These are phyloP conservation scores for Nephila pilipes DNA, from an alignment of 1,140 invertebrate genomes.

Conservation along the genomic window DNA sequence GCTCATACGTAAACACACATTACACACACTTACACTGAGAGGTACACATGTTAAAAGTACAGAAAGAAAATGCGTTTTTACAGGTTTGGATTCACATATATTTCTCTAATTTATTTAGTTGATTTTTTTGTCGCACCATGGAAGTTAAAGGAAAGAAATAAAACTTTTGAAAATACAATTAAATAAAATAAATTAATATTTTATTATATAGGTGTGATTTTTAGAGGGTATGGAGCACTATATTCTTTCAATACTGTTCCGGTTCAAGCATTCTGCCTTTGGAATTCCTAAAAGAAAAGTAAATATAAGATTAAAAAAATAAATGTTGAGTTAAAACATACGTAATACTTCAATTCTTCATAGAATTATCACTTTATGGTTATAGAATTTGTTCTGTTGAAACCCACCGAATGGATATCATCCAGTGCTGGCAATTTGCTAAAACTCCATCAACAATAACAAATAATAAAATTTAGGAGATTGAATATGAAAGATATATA, in stretches of 20 bases:
- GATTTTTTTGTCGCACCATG: conserved; percentile 51
- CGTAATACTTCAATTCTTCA: too few species aligned
- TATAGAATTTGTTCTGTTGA: too few species aligned
- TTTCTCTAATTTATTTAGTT: conserved; percentile 52
- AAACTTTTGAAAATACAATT: not conserved
- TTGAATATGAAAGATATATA: too few species aligned
- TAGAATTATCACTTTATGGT: too few species aligned
- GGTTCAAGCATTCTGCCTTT: not conserved
- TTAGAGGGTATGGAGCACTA: conserved; percentile 36
- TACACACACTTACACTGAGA: conserved; percentile 49
- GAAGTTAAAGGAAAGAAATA: not conserved
- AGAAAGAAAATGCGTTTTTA: conserved; percentile 65
- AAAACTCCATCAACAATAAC: too few species aligned
- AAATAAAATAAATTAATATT: conserved; percentile 58
- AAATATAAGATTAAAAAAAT: not conserved
- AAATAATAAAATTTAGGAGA: too few species aligned
- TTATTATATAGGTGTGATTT: conserved; percentile 27
- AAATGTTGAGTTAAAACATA: too few species aligned
- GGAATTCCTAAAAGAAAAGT: not conserved
- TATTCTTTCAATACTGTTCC: not conserved
- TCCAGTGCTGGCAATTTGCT: too few species aligned
- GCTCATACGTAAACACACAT: conserved; percentile 55
- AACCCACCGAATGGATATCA: too few species aligned
- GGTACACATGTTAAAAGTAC: conserved; percentile 68
- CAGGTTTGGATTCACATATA: conserved; percentile 40